These are phyloP conservation scores for Ibycter americanus DNA, from an alignment of 2,797 vertebrate species.

Conservation along the genomic window DNA sequence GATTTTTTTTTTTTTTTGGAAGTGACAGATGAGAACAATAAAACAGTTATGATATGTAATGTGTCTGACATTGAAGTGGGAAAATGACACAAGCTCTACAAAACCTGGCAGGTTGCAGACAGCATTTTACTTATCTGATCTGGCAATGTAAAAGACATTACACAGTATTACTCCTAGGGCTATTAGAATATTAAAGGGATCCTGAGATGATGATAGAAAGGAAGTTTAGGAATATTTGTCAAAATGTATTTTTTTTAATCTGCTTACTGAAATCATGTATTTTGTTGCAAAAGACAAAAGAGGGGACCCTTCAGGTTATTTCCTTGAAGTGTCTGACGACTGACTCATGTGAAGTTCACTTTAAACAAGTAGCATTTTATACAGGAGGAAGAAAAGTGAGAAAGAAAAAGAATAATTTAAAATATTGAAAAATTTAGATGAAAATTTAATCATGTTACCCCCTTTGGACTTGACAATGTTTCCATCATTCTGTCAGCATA, in stretches of 20 bases:
- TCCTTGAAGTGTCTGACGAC: not conserved
- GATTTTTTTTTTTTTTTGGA: not conserved
- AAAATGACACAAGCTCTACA: not conserved
- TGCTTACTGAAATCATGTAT: not conserved
- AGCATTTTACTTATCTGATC: not conserved
- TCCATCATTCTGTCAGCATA: rapidly evolving
- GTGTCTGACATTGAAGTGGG: not conserved
- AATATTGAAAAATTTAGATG: not conserved
- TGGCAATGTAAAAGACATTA: not conserved
- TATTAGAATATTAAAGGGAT: not conserved
- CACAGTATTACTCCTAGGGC: not conserved
- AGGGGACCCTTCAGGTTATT: not conserved
- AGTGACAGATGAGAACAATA: not conserved
- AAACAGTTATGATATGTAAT: not conserved
- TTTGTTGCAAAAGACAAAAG: not conserved
- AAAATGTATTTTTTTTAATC: not conserved
- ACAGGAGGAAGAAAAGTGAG: not conserved
- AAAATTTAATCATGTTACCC: not conserved
- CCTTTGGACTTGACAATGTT: not conserved
- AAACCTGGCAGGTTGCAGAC: not conserved
- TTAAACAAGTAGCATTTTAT: not conserved
- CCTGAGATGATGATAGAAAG: not conserved
- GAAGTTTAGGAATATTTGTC: not conserved
- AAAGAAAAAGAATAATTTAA: not conserved
- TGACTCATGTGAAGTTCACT: not conserved